Evolutionary conservation across 2,113 vertebrate species (phyloP).

Genomic region (Ameiurus melas): DNA sequence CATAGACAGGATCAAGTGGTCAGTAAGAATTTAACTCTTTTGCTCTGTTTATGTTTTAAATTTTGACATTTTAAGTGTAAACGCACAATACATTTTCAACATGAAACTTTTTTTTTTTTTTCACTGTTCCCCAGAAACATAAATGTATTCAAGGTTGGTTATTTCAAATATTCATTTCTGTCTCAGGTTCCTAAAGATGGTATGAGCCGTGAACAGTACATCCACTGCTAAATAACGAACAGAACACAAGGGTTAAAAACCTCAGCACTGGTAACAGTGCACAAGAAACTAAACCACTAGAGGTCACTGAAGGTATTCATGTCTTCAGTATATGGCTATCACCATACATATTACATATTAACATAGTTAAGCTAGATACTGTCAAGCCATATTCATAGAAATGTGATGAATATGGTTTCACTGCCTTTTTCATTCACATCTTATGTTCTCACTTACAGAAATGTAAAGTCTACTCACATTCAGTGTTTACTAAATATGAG

Average conservation of each 20-base stretch:
- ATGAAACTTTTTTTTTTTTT: neutral
- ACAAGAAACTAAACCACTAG: conserved; percentile 7
- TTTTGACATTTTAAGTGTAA: neutral
- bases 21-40: neutral
- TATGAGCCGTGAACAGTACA: neutral
- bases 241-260: neutral
- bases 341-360: neutral
- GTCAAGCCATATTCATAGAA: neutral
- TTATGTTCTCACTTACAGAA: neutral
- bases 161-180: neutral
- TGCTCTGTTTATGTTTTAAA: neutral
- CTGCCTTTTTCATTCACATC: neutral
- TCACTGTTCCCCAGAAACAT: neutral
- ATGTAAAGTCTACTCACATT: neutral
- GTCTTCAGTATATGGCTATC: neutral
- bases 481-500: neutral
- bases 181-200: neutral
- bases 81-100: neutral
- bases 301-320: neutral
- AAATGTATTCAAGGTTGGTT: neutral
- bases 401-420: neutral
- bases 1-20: neutral
- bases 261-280: neutral
- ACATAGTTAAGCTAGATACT: neutral
- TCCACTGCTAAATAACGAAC: neutral